Percentiles rank a stretch among this genome's conserved stretches.
These are phyloP conservation scores for Vanessa tameamea DNA, from an alignment of 1,140 invertebrate genomes.

Conservation along the genomic window DNA sequence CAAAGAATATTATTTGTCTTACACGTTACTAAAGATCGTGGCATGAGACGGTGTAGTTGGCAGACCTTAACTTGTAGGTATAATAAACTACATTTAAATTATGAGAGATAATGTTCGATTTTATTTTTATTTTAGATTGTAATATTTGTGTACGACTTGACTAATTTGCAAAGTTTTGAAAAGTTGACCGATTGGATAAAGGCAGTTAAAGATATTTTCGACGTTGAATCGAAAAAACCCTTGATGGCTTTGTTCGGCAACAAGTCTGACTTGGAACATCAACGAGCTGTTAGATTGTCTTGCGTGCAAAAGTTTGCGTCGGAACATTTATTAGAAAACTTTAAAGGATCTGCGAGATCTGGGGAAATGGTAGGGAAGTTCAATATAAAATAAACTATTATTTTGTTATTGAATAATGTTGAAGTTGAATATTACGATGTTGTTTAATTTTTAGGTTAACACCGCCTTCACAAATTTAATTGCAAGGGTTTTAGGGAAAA, in stretches of 20 bases:
- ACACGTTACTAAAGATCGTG: too few relatives aligned
- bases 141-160: conserved; percentile 93
- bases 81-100: too few relatives aligned
- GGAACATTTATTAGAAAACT: conserved; percentile 87
- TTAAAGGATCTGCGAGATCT: conserved; percentile 92
- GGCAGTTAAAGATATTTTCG: conserved; percentile 82
- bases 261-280: conserved; percentile 95
- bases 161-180: conserved; percentile 90
- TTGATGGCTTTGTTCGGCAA: conserved; percentile 91
- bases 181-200: conserved; percentile 88
- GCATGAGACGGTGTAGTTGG: too few relatives aligned
- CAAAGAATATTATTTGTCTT: too few relatives aligned
- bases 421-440: neutral
- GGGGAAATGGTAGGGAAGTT: conserved; percentile 87
- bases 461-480: conserved; percentile 67
- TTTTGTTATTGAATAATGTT: neutral
- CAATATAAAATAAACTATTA: neutral
- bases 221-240: conserved; percentile 81
- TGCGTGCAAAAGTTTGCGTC: conserved; percentile 89
- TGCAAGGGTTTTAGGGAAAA: conserved; percentile 57
- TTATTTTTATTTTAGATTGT: conserved; percentile 84
- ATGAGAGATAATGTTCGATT: too few relatives aligned
- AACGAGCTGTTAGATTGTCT: conserved; percentile 89
- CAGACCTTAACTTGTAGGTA: too few relatives aligned
- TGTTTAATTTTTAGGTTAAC: conserved; percentile 63